These are phyloP conservation scores for Centropristis striata DNA, from an alignment of 2,113 vertebrate genomes.

Conservation along the genomic window DNA sequence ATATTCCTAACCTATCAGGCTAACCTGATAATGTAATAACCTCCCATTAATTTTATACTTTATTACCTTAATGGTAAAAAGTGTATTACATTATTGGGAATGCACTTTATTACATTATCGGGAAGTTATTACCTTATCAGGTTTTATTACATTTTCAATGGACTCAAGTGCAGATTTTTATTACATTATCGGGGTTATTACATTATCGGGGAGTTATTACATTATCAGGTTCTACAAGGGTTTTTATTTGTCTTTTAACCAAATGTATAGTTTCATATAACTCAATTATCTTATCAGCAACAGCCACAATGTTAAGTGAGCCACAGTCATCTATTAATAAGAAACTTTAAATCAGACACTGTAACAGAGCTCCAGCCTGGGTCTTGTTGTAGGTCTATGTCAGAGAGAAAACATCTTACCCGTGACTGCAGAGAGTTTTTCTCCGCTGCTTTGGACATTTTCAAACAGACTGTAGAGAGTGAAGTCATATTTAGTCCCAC, in stretches of 20 bases:
- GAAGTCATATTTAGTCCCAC: constrained; percentile 24
- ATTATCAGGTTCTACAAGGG: too few species aligned
- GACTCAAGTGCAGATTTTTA: too few species aligned
- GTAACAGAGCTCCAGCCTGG: neutral
- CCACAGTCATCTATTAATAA: neutral
- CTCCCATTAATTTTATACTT: too few species aligned
- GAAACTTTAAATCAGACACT: neutral
- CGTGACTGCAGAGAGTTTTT: neutral
- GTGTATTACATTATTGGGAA: too few species aligned
- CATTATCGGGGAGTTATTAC: too few species aligned
- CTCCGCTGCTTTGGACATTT: constrained; percentile 26
- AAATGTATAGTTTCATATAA: neutral
- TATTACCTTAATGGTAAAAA: too few species aligned
- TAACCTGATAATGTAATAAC: too few species aligned
- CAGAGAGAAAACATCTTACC: constrained; percentile 1
- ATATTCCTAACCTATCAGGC: too few species aligned
- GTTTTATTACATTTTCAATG: too few species aligned
- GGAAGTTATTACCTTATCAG: too few species aligned
- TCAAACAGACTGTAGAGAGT: constrained; percentile 48
- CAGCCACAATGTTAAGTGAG: neutral
- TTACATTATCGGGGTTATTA: too few species aligned
- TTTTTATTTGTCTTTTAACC: neutral
- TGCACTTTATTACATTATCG: too few species aligned
- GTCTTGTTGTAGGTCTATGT: neutral
- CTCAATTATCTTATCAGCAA: neutral